Evolutionary conservation across 2,888 invertebrate genomes (phyloP), one percentile per base, ranked within the genome.

Genomic region (Rhyacophila evoluta): DNA sequence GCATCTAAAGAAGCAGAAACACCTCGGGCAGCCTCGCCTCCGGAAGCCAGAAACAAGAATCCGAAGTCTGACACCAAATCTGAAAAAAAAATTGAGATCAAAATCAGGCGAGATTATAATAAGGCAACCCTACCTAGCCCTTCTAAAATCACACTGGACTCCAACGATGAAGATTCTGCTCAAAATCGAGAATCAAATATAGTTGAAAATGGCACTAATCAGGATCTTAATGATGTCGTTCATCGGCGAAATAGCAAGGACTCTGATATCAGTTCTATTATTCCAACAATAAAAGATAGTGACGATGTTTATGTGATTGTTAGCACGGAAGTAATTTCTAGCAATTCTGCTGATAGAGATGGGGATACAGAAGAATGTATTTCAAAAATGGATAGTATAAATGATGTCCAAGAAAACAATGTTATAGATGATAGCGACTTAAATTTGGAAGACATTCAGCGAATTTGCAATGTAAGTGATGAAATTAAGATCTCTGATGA

Each of bases 31-130:
- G 15, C 19, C 19, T 68, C 77, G 28, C 15, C 82, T n/a, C 70
- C 55, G 4, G 72, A 75, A 12, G 33, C 69, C 15, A 81, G 83
- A 11, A 41, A 70, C 36, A 82, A 82, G 68, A 4, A 79, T 27
- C 28, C 79, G 12, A 82, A 77, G 75, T 28, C 81, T 6, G 80
- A 82, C 10, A 36, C 41, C 38, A 80, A 79, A 67, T 77, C 71
- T 2, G 77, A 80, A n/a, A 81, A 83, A 76, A 81, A 79, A 41
- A 83, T 83, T 28, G 83, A 83, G 82, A 82, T 84, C 67, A 81
- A 85, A 83, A 84, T 84, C 79, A 77, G 82, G 39, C 79, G 78
- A 36, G 82, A 82, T 69, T 82, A 82, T 39, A 79, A 77, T 39
- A 82, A 82, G 41, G 67, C 73, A 12, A 70, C 71, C 25, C 29